These are phyloP conservation scores for Hemibagrus guttatus DNA, from an alignment of 2,797 vertebrate species.

Conservation along the genomic window DNA sequence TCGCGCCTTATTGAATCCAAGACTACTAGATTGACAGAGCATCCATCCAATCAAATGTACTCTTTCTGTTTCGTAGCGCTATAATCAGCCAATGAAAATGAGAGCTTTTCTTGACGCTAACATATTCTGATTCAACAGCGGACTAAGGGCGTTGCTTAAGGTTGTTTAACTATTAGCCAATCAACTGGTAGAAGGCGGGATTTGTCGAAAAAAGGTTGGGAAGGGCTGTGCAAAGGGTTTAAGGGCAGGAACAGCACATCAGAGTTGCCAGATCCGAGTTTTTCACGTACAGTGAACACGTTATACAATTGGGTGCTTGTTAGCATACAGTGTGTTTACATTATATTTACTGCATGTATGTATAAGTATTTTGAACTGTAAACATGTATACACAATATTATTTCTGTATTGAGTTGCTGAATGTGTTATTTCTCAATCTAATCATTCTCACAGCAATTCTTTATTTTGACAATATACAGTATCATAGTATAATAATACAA, in stretches of 20 bases:
- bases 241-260: neutral
- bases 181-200: neutral
- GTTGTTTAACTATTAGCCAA: neutral
- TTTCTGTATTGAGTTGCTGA: neutral
- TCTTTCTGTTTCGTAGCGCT: neutral
- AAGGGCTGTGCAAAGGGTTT: neutral
- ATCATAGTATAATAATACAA: neutral
- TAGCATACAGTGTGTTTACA: neutral
- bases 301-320: neutral
- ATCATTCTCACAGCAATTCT: neutral
- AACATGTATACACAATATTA: neutral
- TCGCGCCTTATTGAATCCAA: neutral
- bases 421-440: neutral
- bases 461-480: neutral
- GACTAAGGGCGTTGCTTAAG: neutral
- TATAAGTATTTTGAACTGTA: neutral
- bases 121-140: neutral
- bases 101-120: neutral
- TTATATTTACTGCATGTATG: neutral
- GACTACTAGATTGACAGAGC: conserved; percentile 8
- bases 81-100: conserved; percentile 1
- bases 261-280: neutral
- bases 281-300: neutral
- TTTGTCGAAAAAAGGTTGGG: neutral
- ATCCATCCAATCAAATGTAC: conserved; percentile 15